phyloP scores from a whole-genome alignment of 2,113 vertebrate species.

The Tragelaphus buxtoni region DNA sequence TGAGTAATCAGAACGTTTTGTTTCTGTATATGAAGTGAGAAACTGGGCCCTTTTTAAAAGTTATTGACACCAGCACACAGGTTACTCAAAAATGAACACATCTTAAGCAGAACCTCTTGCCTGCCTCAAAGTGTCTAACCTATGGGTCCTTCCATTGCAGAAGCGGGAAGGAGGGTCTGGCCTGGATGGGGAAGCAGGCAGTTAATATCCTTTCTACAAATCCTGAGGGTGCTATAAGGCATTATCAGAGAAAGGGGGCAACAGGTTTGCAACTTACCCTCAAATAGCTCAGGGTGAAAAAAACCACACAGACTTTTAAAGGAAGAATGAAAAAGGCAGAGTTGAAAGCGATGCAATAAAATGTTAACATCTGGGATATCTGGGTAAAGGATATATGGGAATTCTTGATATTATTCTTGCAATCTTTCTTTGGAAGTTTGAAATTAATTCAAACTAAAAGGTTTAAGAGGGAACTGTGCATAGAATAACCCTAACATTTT shows the following conservation, averaged over 20 bases:
- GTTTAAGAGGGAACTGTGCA: neutral
- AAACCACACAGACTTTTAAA: neutral
- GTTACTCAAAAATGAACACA: slow-evolving; percentile 66
- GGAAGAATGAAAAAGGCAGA: neutral
- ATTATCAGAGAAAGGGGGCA: neutral
- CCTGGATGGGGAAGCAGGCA: neutral
- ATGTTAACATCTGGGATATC: neutral
- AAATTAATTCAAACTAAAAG: slow-evolving; percentile 10
- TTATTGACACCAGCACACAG: neutral
- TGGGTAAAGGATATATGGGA: neutral
- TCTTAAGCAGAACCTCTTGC: neutral
- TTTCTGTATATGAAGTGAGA: neutral
- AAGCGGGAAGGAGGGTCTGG: neutral
- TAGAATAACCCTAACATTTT: neutral
- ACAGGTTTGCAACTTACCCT: neutral
- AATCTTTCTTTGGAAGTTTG: neutral
- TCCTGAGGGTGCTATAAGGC: neutral
- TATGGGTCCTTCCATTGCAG: neutral
- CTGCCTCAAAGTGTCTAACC: neutral
- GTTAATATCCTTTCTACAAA: neutral
- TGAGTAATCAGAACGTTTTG: neutral
- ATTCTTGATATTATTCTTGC: neutral
- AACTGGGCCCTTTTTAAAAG: neutral
- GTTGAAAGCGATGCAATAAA: neutral
- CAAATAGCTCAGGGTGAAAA: neutral